Conservation (phyloP, 2,888 invertebrate species). For the Eilema depressum region DNA sequence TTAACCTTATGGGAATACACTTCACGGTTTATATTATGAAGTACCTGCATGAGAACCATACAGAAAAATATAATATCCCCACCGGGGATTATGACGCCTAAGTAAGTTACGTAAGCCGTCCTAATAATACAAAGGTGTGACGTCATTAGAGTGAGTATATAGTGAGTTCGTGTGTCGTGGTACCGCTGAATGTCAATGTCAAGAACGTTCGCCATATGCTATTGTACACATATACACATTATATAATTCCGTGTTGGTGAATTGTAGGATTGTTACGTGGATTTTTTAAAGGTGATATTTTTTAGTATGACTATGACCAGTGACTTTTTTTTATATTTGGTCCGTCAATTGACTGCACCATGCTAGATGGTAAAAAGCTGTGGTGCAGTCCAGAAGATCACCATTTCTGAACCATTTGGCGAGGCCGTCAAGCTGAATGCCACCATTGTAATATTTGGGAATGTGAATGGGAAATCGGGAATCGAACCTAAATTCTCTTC, state of each 20-base stretch:
- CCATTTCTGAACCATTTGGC: too few species aligned
- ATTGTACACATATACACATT: constrained; percentile 46
- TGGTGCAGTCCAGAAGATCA: too few species aligned
- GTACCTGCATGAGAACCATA: background rate
- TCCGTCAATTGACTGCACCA: too few species aligned
- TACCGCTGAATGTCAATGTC: constrained; percentile 64
- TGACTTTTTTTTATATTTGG: too few species aligned
- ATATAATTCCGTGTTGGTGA: constrained; percentile 42
- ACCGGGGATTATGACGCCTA: background rate
- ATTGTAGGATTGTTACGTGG: constrained; percentile 36
- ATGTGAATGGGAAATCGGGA: too few species aligned
- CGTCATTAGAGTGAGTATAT: constrained; percentile 28
- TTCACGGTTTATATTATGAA: too few species aligned
- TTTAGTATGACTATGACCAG: too few species aligned
- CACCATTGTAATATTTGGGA: too few species aligned
- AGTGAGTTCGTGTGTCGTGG: constrained; percentile 43
- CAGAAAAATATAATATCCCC: background rate
- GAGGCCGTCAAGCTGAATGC: too few species aligned
- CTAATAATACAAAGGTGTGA: constrained; percentile 7
- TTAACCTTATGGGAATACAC: too few species aligned
- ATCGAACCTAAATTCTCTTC: background rate
- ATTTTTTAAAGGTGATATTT: background rate
- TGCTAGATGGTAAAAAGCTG: too few species aligned
- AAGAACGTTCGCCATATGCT: constrained; percentile 52
- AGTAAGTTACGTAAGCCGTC: background rate